A percentile compares a stretch with the other conserved stretches of the same genome.
phyloP scores from a whole-genome alignment of 2,113 vertebrate species.

The Lutjanus erythropterus region DNA sequence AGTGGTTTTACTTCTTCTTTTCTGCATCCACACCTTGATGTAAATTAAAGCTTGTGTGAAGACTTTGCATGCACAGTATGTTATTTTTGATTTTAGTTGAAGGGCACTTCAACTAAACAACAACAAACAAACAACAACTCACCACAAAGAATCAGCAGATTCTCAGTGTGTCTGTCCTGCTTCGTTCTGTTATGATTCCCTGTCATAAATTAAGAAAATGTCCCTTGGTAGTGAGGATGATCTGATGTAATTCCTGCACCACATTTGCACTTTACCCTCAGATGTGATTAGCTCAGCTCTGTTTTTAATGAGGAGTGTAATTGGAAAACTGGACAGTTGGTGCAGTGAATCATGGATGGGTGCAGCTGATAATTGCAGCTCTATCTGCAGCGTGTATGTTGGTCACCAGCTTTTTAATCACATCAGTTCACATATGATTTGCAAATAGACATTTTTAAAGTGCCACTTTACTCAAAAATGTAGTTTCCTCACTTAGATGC shows the following conservation, averaged over 20 bases:
- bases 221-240: constrained; percentile 4
- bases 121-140: neutral
- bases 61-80: neutral
- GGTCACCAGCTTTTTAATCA: no score
- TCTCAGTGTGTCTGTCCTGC: neutral
- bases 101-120: neutral
- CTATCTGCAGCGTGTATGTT: no score
- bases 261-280: constrained; percentile 7
- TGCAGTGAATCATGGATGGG: neutral
- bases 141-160: neutral
- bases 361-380: no score
- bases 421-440: no score
- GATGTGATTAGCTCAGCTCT: constrained; percentile 11
- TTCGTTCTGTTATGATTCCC: neutral
- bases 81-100: neutral
- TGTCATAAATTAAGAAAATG: neutral
- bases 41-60: neutral
- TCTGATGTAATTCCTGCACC: constrained; percentile 36
- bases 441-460: no score
- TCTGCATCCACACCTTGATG: neutral
- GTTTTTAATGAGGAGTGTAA: constrained; percentile 25
- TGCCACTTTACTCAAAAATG: no score
- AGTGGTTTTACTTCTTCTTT: neutral
- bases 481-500: no score
- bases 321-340: neutral